Evolutionary conservation across 2,888 invertebrate genomes (phyloP), one percentile per base, ranked within the genome.

Genomic region (Diarsia rubi): DNA sequence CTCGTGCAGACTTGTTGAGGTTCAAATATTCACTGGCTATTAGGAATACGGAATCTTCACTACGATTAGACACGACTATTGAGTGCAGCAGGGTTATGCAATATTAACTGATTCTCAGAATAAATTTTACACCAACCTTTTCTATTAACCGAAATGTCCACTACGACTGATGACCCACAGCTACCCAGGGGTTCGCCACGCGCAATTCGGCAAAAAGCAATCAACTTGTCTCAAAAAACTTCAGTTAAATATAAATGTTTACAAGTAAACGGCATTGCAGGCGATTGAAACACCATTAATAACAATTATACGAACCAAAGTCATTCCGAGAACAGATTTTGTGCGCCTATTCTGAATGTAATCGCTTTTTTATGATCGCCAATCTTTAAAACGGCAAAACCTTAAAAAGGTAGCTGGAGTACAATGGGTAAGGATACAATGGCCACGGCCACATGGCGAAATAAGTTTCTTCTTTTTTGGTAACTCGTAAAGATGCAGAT

Each of bases 341-440:
- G 88, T 86, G 85, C 78, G 88, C 89, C 90, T 91, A 91, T 92
- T 92, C 90, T 93, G 90, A 91, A 90, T 92, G 91, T 93, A 93
- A 95, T 94, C 92, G 89, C 90, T 91, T 92, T 93, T 94, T 95
- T 94, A 92, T 91, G 92, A 91, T 91, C 89, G 88, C 89, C 90
- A 93, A 92, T 93, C 91, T 92, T 91, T 92, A 88, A 92, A 93
- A 92, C 91, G 88, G 92, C 90, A 90, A 94, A 93, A 91, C 87
- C 90, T 92, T 93, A 91, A 94, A 94, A 93, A 93, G 92, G 93
- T 91, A 91, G 89, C 84, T 79, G 82, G 85, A 92, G 89, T 88
- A 95, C 96, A 96, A 96, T 96, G 92, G 94, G 72, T 83, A 88
- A 83, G 91, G 90, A 93, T 88, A 96, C 96, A 96, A 96, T 96